Base-by-base conservation (phyloP, 2,113 vertebrate species). In the Entelurus aequoreus region DNA sequence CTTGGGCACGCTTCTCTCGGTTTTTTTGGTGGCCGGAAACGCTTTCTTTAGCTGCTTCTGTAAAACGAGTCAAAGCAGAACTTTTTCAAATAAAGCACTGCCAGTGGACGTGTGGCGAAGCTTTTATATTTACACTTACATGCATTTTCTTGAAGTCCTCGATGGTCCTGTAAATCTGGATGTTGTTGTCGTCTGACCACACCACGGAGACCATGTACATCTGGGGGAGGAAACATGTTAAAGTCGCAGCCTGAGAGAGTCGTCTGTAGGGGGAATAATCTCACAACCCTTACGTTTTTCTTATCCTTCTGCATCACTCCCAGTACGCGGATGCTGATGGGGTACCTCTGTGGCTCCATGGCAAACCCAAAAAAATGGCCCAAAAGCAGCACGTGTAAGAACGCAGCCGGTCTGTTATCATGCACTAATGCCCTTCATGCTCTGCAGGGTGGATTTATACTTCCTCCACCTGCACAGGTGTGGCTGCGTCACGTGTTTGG, bases 101-200 rank as follows among this genome's bases (percentile, higher is more conserved):
- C 12, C 10, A 4, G 42, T 46, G 12, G 42, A 50, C 48, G 8
- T 8, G 51, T 11, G 4, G 28, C 2, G 6, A 35, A 53, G 5
- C 8, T 52, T 15, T 8, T 21, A 28, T 3, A 28, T 44, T 63
- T 6, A 42, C 51, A 87, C 94, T 92, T 78, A 97, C 95, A 0
- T 97, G 93, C 62, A 99, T 76, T 62, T 63, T 87, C 63, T 84
- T 90, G 71, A 96, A 98, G 6, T 96, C 93, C 4, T 74, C 48
- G 40, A 93, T 91, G 0, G 84, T 90, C 77, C 95, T 87, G 72
- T 93, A 94, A 56, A 95, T 81, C 0, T 93, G 84, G 19, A 93
- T 87, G 48, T 93, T 88, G 55, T 86, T 93, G 66, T 91, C 78
- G 14, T 99, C 93, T 0, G 95, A 97, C 95, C 95, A 98, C 37